These are phyloP conservation scores for Drosophila quadrilineata DNA, from an alignment of 1,140 invertebrate species.

Conservation along the genomic window DNA sequence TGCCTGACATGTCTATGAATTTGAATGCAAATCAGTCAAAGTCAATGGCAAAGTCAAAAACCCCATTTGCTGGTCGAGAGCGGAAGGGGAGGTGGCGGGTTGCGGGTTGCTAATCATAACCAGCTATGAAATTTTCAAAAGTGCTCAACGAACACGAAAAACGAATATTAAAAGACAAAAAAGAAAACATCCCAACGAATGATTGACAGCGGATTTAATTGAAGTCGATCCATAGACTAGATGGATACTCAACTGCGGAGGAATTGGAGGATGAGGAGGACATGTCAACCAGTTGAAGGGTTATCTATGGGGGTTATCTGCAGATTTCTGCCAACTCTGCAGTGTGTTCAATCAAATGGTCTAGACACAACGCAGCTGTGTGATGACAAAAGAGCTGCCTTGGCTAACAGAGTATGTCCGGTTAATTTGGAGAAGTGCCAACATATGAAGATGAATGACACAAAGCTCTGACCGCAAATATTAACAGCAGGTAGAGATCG, in stretches of 20 bases:
- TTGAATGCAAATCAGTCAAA: slow-evolving; percentile 37
- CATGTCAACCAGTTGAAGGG: neutral
- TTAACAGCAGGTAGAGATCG: no score
- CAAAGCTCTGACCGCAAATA: slow-evolving; percentile 35
- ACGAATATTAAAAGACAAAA: slow-evolving; percentile 13
- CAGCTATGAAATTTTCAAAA: slow-evolving; percentile 54
- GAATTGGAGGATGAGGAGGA: neutral
- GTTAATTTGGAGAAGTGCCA: neutral
- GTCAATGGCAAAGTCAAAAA: slow-evolving; percentile 44
- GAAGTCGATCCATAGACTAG: slow-evolving; percentile 56
- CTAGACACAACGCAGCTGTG: slow-evolving; percentile 23
- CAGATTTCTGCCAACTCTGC: slow-evolving; percentile 51
- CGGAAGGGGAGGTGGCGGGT: no score
- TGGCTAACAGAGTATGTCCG: neutral
- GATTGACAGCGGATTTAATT: slow-evolving; percentile 73
- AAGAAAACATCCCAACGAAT: slow-evolving; percentile 11
- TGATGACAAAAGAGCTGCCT: slow-evolving; percentile 50
- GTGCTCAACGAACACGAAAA: slow-evolving; percentile 23
- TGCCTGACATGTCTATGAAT: slow-evolving; percentile 10
- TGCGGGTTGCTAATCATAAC: slow-evolving; percentile 49
- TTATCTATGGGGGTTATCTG: slow-evolving; percentile 26
- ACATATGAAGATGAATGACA: slow-evolving; percentile 59
- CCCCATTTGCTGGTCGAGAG: slow-evolving; percentile 32
- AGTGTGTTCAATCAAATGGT: slow-evolving; percentile 56
- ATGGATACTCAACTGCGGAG: neutral